These are phyloP conservation scores for Salmo trutta DNA, from an alignment of 2,797 vertebrate genomes.

Conservation along the genomic window DNA sequence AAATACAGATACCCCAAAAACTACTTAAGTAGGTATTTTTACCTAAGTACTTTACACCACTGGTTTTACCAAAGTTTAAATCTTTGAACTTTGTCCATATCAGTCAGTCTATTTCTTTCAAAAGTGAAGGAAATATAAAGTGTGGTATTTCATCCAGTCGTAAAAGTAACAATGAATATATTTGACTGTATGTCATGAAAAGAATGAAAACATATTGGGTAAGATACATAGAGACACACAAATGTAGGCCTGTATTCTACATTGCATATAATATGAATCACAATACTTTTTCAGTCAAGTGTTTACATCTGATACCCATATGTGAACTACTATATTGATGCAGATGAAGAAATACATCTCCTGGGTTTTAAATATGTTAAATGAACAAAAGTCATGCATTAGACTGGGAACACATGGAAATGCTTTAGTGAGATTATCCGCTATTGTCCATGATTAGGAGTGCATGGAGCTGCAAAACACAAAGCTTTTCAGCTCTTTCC, in stretches of 20 bases:
- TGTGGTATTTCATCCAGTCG: background rate
- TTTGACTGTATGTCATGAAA: background rate
- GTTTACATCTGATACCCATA: background rate
- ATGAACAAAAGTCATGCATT: constrained; percentile 3
- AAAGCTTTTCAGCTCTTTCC: constrained; percentile 37
- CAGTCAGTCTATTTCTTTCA: constrained; percentile 12
- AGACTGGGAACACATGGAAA: constrained; percentile 28
- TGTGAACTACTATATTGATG: constrained; percentile 10
- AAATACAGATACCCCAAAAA: too few relatives aligned
- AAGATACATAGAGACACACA: too few relatives aligned
- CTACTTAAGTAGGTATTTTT: too few relatives aligned
- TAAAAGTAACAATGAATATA: background rate
- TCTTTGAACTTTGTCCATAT: constrained; percentile 15
- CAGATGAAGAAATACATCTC: constrained; percentile 10
- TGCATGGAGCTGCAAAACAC: constrained; percentile 34
- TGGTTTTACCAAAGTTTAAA: constrained; percentile 1
- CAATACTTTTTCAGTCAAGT: too few relatives aligned
- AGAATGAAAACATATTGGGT: background rate
- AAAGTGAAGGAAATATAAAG: background rate
- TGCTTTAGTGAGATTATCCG: constrained; percentile 37
- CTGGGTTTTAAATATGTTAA: background rate
- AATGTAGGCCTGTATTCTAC: too few relatives aligned
- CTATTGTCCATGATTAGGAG: constrained; percentile 33
- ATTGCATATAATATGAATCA: too few relatives aligned
- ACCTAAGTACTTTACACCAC: too few relatives aligned